These are phyloP conservation scores for Noctua janthina DNA, from an alignment of 2,888 invertebrate genomes.

Conservation along the genomic window DNA sequence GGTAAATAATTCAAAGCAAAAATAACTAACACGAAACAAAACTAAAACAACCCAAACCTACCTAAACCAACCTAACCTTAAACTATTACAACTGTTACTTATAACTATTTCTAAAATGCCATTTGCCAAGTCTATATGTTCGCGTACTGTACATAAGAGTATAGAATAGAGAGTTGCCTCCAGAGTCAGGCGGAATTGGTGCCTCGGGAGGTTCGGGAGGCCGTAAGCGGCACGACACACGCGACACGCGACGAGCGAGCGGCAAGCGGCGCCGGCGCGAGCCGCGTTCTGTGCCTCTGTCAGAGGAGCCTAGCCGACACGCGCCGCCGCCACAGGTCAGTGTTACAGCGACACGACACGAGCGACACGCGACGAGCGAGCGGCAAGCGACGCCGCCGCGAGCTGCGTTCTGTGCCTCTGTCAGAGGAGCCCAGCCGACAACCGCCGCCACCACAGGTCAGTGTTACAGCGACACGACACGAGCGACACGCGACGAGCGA, in stretches of 20 bases:
- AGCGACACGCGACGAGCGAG: neutral
- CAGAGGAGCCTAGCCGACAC: slow-evolving; percentile 81
- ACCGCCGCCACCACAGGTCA: too few relatives aligned
- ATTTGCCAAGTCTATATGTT: neutral
- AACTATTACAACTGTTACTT: too few relatives aligned
- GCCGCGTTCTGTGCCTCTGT: slow-evolving; percentile 84
- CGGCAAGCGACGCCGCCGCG: too few relatives aligned
- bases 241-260: slow-evolving; percentile 63
- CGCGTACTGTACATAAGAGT: neutral
- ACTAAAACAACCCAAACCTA: too few relatives aligned
- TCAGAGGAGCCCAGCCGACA: too few relatives aligned
- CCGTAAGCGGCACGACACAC: slow-evolving; percentile 75
- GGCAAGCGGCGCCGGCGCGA: slow-evolving; percentile 80
- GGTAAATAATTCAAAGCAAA: neutral
- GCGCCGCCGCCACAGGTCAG: slow-evolving; percentile 76
- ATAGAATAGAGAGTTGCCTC: slow-evolving; percentile 36
- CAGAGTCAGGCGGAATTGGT: slow-evolving; percentile 65
- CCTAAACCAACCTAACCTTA: too few relatives aligned
- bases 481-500: too few relatives aligned
- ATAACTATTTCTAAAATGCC: neutral
- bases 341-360: neutral
- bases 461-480: too few relatives aligned
- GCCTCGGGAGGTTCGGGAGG: slow-evolving; percentile 63
- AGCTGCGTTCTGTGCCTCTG: too few relatives aligned
- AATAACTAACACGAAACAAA: too few relatives aligned